Conservation (phyloP, 2,888 invertebrate genomes). For the Oscheius sp. region DNA sequence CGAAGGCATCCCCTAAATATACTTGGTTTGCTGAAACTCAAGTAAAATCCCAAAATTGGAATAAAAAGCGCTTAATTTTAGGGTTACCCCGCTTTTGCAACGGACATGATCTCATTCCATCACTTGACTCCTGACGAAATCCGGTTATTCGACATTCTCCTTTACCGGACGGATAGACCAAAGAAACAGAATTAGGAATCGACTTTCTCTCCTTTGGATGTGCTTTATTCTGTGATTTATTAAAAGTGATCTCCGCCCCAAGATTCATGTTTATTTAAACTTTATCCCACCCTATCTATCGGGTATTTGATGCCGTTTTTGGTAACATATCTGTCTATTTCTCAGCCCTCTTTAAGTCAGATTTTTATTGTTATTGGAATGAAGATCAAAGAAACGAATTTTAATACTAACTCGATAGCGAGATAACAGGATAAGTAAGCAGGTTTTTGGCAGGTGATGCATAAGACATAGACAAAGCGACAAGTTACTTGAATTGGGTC, state of each 20-base stretch:
- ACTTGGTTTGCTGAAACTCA: constrained; percentile 11
- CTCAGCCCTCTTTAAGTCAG: no score
- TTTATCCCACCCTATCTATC: neutral
- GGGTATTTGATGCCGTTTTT: neutral
- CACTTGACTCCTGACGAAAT: constrained; percentile 42
- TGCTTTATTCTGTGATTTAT: constrained; percentile 5
- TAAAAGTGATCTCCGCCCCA: constrained; percentile 6
- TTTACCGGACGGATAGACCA: constrained; percentile 31
- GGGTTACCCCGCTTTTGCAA: constrained; percentile 39
- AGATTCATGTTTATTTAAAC: no score
- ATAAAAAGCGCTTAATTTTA: constrained; percentile 17
- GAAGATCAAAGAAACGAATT: no score
- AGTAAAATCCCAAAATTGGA: constrained; percentile 8
- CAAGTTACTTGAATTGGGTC: constrained; percentile 29
- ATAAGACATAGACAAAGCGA: constrained; percentile 4
- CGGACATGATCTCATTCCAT: constrained; percentile 44
- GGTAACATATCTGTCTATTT: constrained; percentile 23
- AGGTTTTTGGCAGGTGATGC: constrained; percentile 15
- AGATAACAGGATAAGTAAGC: neutral
- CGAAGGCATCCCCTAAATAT: constrained; percentile 2
- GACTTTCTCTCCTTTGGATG: neutral
- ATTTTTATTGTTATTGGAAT: no score
- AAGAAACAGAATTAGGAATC: neutral
- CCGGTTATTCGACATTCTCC: constrained; percentile 41
- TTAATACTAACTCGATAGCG: neutral